Evolutionary conservation across 2,888 invertebrate genomes (phyloP).

Genomic region (Harmothoe impar): DNA sequence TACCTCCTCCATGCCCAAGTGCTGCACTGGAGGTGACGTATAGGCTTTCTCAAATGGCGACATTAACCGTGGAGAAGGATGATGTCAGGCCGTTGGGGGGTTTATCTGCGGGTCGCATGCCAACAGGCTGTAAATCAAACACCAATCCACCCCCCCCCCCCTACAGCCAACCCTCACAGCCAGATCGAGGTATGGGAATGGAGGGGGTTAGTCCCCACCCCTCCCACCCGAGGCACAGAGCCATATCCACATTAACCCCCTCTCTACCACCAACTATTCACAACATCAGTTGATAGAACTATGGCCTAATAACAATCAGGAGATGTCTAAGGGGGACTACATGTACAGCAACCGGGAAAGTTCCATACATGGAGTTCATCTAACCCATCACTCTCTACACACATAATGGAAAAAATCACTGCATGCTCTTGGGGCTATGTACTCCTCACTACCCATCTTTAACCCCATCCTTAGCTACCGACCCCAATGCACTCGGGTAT

Average conservation of each 20-base stretch:
- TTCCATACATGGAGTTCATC: too few relatives aligned
- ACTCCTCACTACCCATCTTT: too few relatives aligned
- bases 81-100: background rate
- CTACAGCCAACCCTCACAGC: background rate
- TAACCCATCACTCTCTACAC: too few relatives aligned
- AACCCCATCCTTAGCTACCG: too few relatives aligned
- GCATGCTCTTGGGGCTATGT: too few relatives aligned
- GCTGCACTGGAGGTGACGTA: background rate
- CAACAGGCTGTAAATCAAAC: background rate
- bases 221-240: background rate
- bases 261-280: too few relatives aligned
- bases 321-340: too few relatives aligned
- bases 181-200: background rate
- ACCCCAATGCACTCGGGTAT: too few relatives aligned
- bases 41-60: conserved; percentile 12
- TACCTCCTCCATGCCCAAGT: background rate
- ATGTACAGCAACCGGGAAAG: too few relatives aligned
- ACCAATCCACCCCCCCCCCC: background rate
- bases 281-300: too few relatives aligned
- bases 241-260: background rate
- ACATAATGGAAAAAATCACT: too few relatives aligned
- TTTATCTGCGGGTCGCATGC: conserved; percentile 17
- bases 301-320: too few relatives aligned
- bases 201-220: background rate
- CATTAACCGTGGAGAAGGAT: conserved; percentile 8